These are phyloP conservation scores for Ailurus styani DNA, from an alignment of 2,113 vertebrate genomes.

Conservation along the genomic window DNA sequence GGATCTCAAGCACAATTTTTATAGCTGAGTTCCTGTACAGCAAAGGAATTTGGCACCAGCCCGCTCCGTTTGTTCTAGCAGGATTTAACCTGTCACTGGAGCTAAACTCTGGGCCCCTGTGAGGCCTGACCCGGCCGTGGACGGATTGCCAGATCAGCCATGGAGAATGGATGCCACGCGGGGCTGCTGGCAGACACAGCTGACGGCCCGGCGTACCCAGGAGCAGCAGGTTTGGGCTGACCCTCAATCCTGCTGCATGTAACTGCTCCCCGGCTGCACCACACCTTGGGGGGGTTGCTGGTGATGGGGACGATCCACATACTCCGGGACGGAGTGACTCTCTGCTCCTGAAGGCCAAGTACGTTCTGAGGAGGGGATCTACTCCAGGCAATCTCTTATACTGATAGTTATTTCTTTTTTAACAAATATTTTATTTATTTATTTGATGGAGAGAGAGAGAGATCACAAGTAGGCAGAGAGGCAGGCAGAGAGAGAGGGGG, in stretches of 20 bases:
- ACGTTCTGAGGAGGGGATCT: neutral
- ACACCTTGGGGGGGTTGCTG: neutral
- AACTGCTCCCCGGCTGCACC: neutral
- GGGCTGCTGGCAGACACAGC: neutral
- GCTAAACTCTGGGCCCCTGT: neutral
- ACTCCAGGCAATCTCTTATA: neutral
- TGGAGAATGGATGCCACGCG: neutral
- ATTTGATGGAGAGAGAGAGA: neutral
- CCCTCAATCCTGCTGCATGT: neutral
- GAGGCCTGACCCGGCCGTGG: neutral
- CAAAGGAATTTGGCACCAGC: slow-evolving; percentile 7
- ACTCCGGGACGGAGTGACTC: neutral
- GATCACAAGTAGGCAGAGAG: too few relatives aligned
- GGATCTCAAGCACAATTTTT: slow-evolving; percentile 33
- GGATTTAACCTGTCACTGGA: slow-evolving; percentile 2
- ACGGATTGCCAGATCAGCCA: neutral
- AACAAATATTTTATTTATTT: neutral
- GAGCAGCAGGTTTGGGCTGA: neutral
- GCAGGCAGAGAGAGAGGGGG: neutral
- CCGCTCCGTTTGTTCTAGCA: slow-evolving; percentile 12
- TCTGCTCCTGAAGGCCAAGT: neutral
- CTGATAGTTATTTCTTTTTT: neutral
- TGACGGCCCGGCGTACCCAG: neutral
- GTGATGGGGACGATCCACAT: neutral
- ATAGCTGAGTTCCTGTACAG: neutral